Evolutionary conservation across 2,113 vertebrate genomes (phyloP).

Genomic region (Tragelaphus strepsiceros): DNA sequence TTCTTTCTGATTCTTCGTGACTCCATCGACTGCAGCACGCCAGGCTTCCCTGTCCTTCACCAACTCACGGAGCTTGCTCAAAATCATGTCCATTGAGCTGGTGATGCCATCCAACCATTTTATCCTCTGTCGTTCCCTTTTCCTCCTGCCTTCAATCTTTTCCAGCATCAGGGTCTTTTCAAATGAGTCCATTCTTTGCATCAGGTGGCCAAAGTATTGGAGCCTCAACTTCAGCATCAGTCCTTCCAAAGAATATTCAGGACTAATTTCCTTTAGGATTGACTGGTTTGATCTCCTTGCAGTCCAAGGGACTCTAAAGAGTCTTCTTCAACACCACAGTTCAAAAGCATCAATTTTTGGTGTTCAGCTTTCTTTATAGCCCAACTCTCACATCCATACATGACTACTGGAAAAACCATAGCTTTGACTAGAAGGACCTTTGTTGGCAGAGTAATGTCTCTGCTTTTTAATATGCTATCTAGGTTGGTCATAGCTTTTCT

Average conservation of each 20-base stretch:
- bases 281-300: not conserved
- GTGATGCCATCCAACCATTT: not conserved
- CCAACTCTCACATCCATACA: not conserved
- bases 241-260: not conserved
- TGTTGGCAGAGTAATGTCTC: not conserved
- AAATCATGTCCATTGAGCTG: not conserved
- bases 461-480: not conserved
- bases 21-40: not conserved
- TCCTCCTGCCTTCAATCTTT: not conserved
- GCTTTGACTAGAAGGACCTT: not conserved
- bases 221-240: not conserved
- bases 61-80: not conserved
- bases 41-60: not conserved
- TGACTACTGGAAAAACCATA: not conserved
- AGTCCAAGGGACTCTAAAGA: not conserved
- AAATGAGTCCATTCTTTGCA: rapidly evolving
- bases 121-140: not conserved
- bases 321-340: not conserved
- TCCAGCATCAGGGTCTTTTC: not conserved
- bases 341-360: not conserved
- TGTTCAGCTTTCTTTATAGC: not conserved
- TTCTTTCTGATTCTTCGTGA: not conserved
- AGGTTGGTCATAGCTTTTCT: not conserved
- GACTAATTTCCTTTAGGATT: not conserved
- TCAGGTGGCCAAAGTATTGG: not conserved